Conservation (phyloP, 2,797 vertebrate genomes). For the Clarias laeviceps region DNA sequence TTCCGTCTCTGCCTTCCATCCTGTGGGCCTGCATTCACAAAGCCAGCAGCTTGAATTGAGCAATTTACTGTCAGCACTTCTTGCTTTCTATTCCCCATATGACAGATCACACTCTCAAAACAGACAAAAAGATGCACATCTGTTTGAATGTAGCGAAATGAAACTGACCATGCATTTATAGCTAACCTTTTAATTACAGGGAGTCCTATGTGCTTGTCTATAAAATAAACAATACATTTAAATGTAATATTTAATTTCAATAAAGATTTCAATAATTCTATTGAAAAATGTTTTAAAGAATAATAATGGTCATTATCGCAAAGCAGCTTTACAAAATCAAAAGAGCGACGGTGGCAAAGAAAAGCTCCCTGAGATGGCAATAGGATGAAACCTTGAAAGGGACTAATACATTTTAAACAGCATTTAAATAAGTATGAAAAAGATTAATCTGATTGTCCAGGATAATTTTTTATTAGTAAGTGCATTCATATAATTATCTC, state of each 20-base stretch:
- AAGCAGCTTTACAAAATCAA: too few species aligned
- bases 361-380: too few species aligned
- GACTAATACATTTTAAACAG: too few species aligned
- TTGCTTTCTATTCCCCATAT: conserved; percentile 51
- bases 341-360: too few species aligned
- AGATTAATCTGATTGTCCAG: too few species aligned
- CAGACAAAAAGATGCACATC: not conserved
- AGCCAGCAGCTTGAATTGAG: conserved; percentile 13
- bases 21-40: conserved; percentile 29
- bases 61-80: conserved; percentile 41
- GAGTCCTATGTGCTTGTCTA: not conserved
- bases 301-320: too few species aligned
- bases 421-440: too few species aligned
- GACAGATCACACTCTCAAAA: not conserved
- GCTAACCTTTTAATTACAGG: not conserved
- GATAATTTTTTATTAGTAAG: not conserved
- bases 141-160: not conserved
- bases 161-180: not conserved
- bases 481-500: not conserved
- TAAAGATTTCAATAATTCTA: too few species aligned
- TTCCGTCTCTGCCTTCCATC: conserved; percentile 40
- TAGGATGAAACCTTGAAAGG: too few species aligned
- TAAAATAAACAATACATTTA: not conserved
- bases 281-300: too few species aligned
- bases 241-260: not conserved